Base-by-base conservation (phyloP, 2,888 invertebrate species). In the Cosmorhoe ocellata region DNA sequence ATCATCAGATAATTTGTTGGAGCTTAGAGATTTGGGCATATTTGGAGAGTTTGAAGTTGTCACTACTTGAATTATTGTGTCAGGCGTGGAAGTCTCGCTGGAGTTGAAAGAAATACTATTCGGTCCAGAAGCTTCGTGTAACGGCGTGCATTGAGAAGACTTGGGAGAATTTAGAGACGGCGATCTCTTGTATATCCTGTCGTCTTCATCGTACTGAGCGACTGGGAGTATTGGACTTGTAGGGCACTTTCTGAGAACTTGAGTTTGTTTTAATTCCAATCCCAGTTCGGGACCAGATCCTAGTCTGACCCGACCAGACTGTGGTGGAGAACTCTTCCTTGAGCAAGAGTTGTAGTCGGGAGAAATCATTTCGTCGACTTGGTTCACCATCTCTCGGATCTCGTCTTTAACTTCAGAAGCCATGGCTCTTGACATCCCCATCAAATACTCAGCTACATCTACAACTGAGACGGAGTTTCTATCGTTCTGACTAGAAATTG, bases 341-440 rank as follows among this genome's bases (percentile, higher is more conserved):
- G 83, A 83, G 59, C 72, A 71, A 3, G 64, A 70, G 1, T 66
- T 70, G 45, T 79, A 81, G 41, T 91, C 91, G 1, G 92, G 91
- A 7, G 91, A 91, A 45, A 92, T 92, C 81, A 93, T 91, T 67
- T 92, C 94, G 61, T 95, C 95, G 1, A 95, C 95, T 36, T 94
- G 94, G 72, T 91, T 94, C 0, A 94, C 93, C 81, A 94, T 93
- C 74, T 94, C 94, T 38, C 94, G 91, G 56, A 95, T 95, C 76
- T 95, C 95, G 3, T 93, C 93, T 74, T 95, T 95, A 12, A 95
- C 94, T 83, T 95, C 95, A 42, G 94, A 94, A 6, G 95, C 94
- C 93, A 95, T 95, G 74, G 95, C 94, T 70, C 92, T 93, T 0
- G 95, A 95, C 73, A 94, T 93, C 58, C 95, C 95, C 91, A 95